Base-by-base conservation (phyloP, 2,797 vertebrate genomes). In the Rhyacichthys aspro region DNA sequence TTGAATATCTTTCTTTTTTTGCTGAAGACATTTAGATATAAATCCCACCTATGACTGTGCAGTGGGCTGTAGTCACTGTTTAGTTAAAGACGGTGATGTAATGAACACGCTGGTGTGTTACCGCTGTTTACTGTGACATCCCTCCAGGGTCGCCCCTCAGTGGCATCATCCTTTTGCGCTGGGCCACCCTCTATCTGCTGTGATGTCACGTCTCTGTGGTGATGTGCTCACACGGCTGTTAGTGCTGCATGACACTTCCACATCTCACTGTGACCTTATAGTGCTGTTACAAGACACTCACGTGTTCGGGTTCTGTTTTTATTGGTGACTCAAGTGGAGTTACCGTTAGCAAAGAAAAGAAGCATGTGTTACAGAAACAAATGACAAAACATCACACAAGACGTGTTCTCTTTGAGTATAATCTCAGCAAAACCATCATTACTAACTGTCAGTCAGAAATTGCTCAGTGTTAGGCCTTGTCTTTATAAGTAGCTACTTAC, bases 211-310 rank as follows among this genome's bases (percentile, higher is more conserved):
- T 48, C 52, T 55, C 38, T 14, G 45, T 11, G 15, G 50, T 17
- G 63, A 67, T 55, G 57, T 14, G 9, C 11, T 69, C 47, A 50
- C 58, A 45, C 37, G 49, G 55, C 67, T 49, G 12, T 18, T 16
- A 55, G 50, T 50, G 55, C 65, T 58, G 59, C 53, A 2, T 47
- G 45, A 69, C 60, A 41, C 32, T 34, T 14, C 43, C 52, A 43
- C 63, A 50, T 67, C 44, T 83, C 83, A 83, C 80, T 81, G 81
- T 86, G 86, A 85, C 67, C 32, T 67, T n/a, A 41, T n/a, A 8
- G 18, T n/a, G 18, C 37, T 39, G 16, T 53, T 23, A 41, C 50
- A 15, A 23, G 37, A 38, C 2, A 11, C 10, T 38, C 37, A 38
- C 1, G 37, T 38, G 37, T 8, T 10, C 11, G 11, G 11, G 11